Conservation (phyloP, 2,113 vertebrate genomes). For the Tylochromis polylepis region DNA sequence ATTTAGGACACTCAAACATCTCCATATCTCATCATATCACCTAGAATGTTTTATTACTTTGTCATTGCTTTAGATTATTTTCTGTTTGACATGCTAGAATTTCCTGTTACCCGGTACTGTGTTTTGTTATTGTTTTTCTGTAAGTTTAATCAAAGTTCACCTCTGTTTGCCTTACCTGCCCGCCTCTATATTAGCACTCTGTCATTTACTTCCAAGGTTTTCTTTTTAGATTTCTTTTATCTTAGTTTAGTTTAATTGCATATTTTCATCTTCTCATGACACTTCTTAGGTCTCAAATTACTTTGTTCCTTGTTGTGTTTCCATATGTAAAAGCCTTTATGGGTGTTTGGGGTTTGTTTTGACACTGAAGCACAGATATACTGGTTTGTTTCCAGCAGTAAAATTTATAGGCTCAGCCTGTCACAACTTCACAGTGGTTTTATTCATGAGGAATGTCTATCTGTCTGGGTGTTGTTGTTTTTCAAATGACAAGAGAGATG, state of each 20-base stretch:
- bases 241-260: not conserved
- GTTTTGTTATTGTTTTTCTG: not conserved
- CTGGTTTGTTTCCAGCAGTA: slow-evolving; percentile 27
- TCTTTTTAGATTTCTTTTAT: not conserved
- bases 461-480: not conserved
- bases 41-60: not conserved
- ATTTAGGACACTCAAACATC: not conserved
- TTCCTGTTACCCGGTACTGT: not conserved
- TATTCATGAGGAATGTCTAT: not conserved
- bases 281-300: not conserved
- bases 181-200: not conserved
- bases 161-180: not conserved
- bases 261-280: not conserved
- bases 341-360: slow-evolving; percentile 33
- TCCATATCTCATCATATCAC: not conserved
- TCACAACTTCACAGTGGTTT: slow-evolving; percentile 15
- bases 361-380: slow-evolving; percentile 27
- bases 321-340: slow-evolving; percentile 4
- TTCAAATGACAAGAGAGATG: not conserved
- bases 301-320: not conserved
- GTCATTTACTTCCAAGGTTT: not conserved
- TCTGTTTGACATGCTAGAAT: not conserved
- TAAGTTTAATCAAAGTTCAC: not conserved
- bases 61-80: not conserved
- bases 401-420: slow-evolving; percentile 14